Evolutionary conservation across 2,888 invertebrate species (phyloP).

Genomic region (Chymomyza fuscimana): DNA sequence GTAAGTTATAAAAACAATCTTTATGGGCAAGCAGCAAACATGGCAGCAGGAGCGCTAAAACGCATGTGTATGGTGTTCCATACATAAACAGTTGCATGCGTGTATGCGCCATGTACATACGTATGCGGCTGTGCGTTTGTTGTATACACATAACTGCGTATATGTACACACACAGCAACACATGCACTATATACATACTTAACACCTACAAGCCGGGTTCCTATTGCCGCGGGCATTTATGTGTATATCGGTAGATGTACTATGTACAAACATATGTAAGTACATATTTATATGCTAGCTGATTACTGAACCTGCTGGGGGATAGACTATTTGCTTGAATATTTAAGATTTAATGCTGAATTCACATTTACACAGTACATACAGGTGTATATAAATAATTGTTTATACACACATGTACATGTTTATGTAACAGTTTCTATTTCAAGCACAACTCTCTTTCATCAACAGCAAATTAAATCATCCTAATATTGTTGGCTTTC

Average conservation of each 20-base stretch:
- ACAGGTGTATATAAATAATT: not conserved
- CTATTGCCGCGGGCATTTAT: not conserved
- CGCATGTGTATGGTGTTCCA: not conserved
- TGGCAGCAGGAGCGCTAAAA: not conserved
- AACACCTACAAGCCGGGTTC: not conserved
- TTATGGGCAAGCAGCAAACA: not conserved
- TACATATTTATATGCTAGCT: not conserved
- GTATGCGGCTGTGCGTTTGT: slow-evolving; percentile 40
- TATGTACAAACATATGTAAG: not conserved
- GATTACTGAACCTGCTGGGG: no score
- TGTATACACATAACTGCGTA: slow-evolving; percentile 20
- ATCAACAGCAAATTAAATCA: slow-evolving; percentile 83
- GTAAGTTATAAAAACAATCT: slow-evolving; percentile 60
- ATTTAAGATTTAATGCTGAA: not conserved
- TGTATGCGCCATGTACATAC: slow-evolving; percentile 10
- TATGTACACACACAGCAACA: not conserved
- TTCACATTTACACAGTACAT: not conserved
- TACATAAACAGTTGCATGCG: slow-evolving; percentile 5
- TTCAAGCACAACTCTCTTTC: not conserved
- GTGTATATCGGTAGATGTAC: not conserved
- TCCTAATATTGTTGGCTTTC: slow-evolving; percentile 91
- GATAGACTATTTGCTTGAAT: not conserved
- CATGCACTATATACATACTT: not conserved
- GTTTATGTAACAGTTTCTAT: not conserved
- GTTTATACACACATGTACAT: not conserved